Evolutionary conservation across 1,140 invertebrate genomes (phyloP).

Genomic region (Drusus annulatus): DNA sequence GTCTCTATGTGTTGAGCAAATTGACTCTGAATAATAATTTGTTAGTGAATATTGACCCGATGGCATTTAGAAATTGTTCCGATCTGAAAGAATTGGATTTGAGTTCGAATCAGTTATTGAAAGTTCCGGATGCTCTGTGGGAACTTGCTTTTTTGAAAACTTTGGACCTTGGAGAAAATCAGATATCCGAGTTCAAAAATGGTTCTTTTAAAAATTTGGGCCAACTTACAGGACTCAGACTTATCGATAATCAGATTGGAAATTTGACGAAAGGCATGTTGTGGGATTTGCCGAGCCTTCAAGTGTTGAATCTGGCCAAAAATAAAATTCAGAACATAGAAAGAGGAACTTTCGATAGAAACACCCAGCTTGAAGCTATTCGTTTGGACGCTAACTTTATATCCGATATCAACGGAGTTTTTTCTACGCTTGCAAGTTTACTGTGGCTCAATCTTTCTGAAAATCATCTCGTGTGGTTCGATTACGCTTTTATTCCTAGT

Average conservation of each 20-base stretch:
- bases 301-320: slow-evolving; percentile 89
- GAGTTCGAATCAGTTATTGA: slow-evolving; percentile 85
- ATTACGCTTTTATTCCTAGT: slow-evolving; percentile 89
- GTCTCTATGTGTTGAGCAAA: slow-evolving; percentile 86
- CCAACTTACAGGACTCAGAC: slow-evolving; percentile 85
- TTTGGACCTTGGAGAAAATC: slow-evolving; percentile 90
- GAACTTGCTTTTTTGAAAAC: slow-evolving; percentile 88
- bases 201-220: slow-evolving; percentile 87
- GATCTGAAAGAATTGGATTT: slow-evolving; percentile 92
- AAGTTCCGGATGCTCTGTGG: slow-evolving; percentile 86
- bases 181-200: slow-evolving; percentile 84
- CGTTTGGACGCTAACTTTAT: slow-evolving; percentile 89
- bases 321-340: slow-evolving; percentile 90
- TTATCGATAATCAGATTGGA: slow-evolving; percentile 90
- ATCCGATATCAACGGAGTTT: slow-evolving; percentile 89
- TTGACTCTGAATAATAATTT: slow-evolving; percentile 89
- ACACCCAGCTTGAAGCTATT: slow-evolving; percentile 85
- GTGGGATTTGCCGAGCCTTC: slow-evolving; percentile 84
- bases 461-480: slow-evolving; percentile 92
- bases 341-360: slow-evolving; percentile 85
- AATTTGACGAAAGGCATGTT: slow-evolving; percentile 90
- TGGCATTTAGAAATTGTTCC: slow-evolving; percentile 92
- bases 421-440: slow-evolving; percentile 84
- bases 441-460: slow-evolving; percentile 92
- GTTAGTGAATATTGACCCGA: slow-evolving; percentile 83